Base-by-base conservation (phyloP, 2,888 invertebrate genomes). In the Hipparchia sbordonii region DNA sequence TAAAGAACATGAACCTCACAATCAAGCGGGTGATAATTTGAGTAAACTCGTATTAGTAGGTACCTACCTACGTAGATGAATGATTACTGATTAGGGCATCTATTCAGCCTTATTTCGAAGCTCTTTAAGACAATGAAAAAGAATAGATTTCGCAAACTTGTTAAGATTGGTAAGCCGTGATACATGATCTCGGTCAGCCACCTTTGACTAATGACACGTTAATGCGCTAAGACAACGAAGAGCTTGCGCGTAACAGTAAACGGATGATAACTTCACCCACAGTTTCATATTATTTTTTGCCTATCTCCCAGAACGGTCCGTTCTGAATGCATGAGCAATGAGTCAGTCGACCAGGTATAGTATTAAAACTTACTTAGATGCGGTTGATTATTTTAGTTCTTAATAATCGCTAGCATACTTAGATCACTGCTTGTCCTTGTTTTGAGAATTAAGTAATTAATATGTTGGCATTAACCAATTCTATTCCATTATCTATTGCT, bases 301-400 rank as follows among this genome's bases (percentile, higher is more conserved):
- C 88, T 89, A 90, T 89, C 89, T 88, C 82, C 87, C 87, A 87
- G 85, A 90, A 88, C 89, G 87, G 89, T 89, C 85, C 85, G 87
- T 84, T 90, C 91, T 78, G 84, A 91, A 93, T 93, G 90, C 93
- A 93, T 92, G 87, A 82, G 82, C 89, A 89, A 93, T 93, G 93
- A 93, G 87, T 93, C 93, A 93, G 88, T 89, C 86, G 84, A 89
- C 84, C 90, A 82, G 86, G 77, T 78, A 39, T 39, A 79, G 70
- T 12, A 72, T 62, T 63, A 76, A 57, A 51, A 63, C 63, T 51
- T 23, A 65, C 48, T 23, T 65, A 65, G 33, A 2, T 65, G 6
- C 51, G 33, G 12, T 60, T 8, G 8, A 8, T 57, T 23, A 57
- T 57, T 39, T 60, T 39, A 39, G 59, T 33, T 60, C 46, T 46